Base-by-base conservation (phyloP, 2,888 invertebrate genomes). In the Temnothorax unifasciatus region DNA sequence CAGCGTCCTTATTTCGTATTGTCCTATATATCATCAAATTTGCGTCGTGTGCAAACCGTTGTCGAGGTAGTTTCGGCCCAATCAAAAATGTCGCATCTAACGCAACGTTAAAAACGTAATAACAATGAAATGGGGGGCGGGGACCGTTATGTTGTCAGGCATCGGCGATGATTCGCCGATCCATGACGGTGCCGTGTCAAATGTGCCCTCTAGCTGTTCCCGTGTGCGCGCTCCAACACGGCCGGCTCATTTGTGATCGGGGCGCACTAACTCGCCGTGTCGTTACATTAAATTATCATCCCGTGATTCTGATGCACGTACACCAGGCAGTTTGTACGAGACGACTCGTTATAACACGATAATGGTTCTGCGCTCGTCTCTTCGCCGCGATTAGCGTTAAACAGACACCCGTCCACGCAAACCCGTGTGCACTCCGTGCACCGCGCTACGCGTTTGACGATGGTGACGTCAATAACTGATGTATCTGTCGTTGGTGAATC, bases 101-200 rank as follows among this genome's bases (percentile, higher is more conserved):
- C 13, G 18, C 47, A 8, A 13, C 73, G 79, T 79, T 79, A 81
- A 81, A 81, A 81, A 81, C 73, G 61, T 81, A 81, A 81, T 81
- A 81, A 73, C 79, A 81, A 81, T 81, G 79, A 81, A 81, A 73
- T 18, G 71, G 47, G 59, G 47, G 59, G 29, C 29, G 29, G 29
- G 59, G 47, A 47, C 77, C 41, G 94, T 94, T 93, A 94, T 93
- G 93, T 92, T 94, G 94, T 94, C 94, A 93, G 92, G 93, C 92
- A 91, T 92, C 92, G 91, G 88, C 90, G 93, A 94, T 93, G 93
- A 94, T 93, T 94, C 94, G 93, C 93, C 92, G 93, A 93, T 93
- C 92, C 91, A 90, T 91, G 93, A 92, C 91, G 92, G 88, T 61
- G 87, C 86, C 92, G 91, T 92, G 92, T 93, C 92, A 91, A 92